These are phyloP conservation scores for Sparidentex hasta DNA, from an alignment of 2,797 vertebrate genomes.

Conservation along the genomic window DNA sequence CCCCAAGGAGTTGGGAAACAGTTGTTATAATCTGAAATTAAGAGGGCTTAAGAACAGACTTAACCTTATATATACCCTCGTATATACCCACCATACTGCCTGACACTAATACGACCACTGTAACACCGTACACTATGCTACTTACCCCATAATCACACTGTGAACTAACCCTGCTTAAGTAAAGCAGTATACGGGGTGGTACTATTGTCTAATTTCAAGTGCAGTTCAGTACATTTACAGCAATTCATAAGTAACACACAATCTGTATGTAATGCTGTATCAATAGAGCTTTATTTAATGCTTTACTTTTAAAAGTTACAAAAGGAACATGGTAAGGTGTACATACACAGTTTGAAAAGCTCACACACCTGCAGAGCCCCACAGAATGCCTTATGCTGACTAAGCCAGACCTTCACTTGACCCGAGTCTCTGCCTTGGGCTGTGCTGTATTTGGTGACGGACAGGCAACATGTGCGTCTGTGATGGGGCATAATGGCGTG, in stretches of 20 bases:
- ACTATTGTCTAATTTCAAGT: neutral
- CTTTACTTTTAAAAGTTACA: neutral
- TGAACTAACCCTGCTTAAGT: slow-evolving; percentile 2
- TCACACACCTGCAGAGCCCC: neutral
- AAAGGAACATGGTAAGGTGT: neutral
- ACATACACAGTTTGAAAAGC: slow-evolving; percentile 7
- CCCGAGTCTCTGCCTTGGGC: slow-evolving; percentile 35
- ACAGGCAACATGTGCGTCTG: slow-evolving; percentile 44
- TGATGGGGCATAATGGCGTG: slow-evolving; percentile 53
- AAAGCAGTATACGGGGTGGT: neutral
- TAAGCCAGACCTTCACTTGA: slow-evolving; percentile 38
- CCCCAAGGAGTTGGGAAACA: slow-evolving; percentile 3
- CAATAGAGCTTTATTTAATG: neutral
- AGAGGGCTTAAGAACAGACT: slow-evolving; percentile 23
- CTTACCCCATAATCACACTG: neutral
- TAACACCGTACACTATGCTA: slow-evolving; percentile 12
- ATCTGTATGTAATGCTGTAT: no score
- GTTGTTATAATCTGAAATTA: slow-evolving; percentile 18
- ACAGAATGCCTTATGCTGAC: slow-evolving; percentile 45
- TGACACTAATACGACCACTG: slow-evolving; percentile 4
- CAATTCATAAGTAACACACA: neutral
- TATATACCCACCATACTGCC: neutral
- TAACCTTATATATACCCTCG: neutral
- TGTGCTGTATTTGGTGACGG: slow-evolving; percentile 56
- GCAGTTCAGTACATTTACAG: neutral